Percentiles rank a stretch among this genome's conserved stretches.
phyloP scores from a whole-genome alignment of 2,888 invertebrate species.

The Aplocera efformata region DNA sequence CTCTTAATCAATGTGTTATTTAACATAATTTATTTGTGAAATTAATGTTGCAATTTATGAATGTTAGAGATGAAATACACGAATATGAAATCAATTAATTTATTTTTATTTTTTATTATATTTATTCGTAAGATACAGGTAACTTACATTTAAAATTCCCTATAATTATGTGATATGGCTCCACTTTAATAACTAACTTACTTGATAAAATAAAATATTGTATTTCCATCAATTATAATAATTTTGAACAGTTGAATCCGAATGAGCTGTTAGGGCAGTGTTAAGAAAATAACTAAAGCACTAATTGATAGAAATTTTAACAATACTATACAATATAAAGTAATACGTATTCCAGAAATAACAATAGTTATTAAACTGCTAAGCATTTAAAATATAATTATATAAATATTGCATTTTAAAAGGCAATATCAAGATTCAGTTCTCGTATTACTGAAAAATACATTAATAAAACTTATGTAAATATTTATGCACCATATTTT shows the following conservation, averaged over 20 bases:
- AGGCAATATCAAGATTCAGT: too few relatives aligned
- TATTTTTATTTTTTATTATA: conserved; percentile 43
- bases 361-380: too few relatives aligned
- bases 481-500: conserved; percentile 20
- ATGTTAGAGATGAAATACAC: conserved; percentile 47
- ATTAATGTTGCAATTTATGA: conserved; percentile 23
- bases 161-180: conserved; percentile 73
- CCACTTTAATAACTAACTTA: conserved; percentile 49
- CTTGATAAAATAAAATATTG: conserved; percentile 22
- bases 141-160: conserved; percentile 63
- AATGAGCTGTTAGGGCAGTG: conserved; percentile 30
- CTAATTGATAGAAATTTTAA: too few relatives aligned
- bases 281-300: conserved; percentile 4
- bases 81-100: conserved; percentile 37
- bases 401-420: too few relatives aligned
- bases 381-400: too few relatives aligned
- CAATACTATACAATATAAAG: too few relatives aligned
- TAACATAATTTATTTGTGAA: conserved; percentile 30
- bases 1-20: conserved; percentile 33
- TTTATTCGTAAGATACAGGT: conserved; percentile 50
- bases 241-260: conserved; percentile 16
- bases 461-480: neutral
- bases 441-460: too few relatives aligned
- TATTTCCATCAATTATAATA: conserved; percentile 12
- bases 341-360: too few relatives aligned